Evolutionary conservation across 2,888 invertebrate species (phyloP), one percentile per base, ranked within the genome.

Genomic region (Acleris cristana): DNA sequence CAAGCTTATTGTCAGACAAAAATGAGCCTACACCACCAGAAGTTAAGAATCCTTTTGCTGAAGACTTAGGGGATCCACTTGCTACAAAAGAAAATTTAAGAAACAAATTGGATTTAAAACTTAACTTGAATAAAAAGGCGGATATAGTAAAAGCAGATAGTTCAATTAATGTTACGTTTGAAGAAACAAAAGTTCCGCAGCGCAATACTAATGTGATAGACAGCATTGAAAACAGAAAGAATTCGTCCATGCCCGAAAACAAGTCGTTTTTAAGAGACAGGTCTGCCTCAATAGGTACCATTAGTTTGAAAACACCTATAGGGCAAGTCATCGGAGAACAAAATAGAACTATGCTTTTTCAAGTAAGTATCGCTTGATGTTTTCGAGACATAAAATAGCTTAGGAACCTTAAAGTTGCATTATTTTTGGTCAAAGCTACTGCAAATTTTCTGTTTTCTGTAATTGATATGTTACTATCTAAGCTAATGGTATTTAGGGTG

Each of bases 331-430:
- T 93, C 71, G 92, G 92, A 0, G 97, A 97, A 72, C 96, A 96
- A 78, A 98, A 98, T 87, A 94, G 98, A 55, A 98, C 98, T 0
- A 99, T 99, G 98, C 94, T 99, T 49, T 96, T 99, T 81, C 96
- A 96, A 87, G 96, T 96, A 77, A 93, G 93, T 59, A 49, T 49
- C 18, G n/a, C 12, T 18, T 48, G 8, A 12, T 55, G 52, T 23
- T n/a, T 45, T 7, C 19, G 18, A 23, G 40, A 7, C 21, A 30
- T 23, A 16, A 19, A n/a, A 48, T 23, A 45, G 14, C 23, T 7
- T 51, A 21, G 12, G 19, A 40, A 40, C 5, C 14, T 40, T 40
- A 14, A 40, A 10, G 34, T 8, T 34, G 12, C 34, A 10, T 8
- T 12, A 10, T 12, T 12, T 1, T 34, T 34, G 0, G 34, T 10